Conservation (phyloP, 2,888 invertebrate genomes). For the Drosophila austrosaltans region DNA sequence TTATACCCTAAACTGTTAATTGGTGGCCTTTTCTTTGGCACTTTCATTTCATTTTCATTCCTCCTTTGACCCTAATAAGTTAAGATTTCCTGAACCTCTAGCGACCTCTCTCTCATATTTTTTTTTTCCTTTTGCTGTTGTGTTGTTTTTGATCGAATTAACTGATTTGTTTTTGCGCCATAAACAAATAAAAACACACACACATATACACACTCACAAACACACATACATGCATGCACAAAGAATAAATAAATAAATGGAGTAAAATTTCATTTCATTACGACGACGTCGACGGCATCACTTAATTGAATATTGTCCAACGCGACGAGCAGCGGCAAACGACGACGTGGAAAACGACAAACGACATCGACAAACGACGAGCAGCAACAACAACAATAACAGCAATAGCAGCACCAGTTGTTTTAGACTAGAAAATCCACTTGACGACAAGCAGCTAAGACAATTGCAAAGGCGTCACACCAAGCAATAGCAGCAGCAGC, state of each 20-base stretch:
- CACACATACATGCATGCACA: slow-evolving; percentile 60
- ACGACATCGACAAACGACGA: slow-evolving; percentile 27
- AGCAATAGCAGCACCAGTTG: background rate
- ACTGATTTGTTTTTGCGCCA: slow-evolving; percentile 60
- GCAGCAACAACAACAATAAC: background rate
- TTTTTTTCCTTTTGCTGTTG: background rate
- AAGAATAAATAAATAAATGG: slow-evolving; percentile 70
- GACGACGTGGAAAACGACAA: slow-evolving; percentile 2
- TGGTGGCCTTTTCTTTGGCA: slow-evolving; percentile 30
- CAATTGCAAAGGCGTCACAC: slow-evolving; percentile 51
- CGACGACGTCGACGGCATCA: slow-evolving; percentile 38
- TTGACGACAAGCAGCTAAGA: slow-evolving; percentile 62
- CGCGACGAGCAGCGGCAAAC: slow-evolving; percentile 30
- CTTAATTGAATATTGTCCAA: slow-evolving; percentile 69
- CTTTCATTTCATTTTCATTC: background rate
- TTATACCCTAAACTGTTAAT: slow-evolving; percentile 33
- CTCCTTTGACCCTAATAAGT: background rate
- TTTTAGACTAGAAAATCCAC: slow-evolving; percentile 53
- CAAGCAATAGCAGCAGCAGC: slow-evolving; percentile 21
- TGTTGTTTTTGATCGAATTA: slow-evolving; percentile 56
- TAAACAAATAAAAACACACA: slow-evolving; percentile 58
- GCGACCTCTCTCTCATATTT: background rate
- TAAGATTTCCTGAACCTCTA: slow-evolving; percentile 9
- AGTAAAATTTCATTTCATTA: slow-evolving; percentile 73
- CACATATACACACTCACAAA: slow-evolving; percentile 30